These are phyloP conservation scores for Sebastes fasciatus DNA, from an alignment of 2,113 vertebrate species.

Conservation along the genomic window DNA sequence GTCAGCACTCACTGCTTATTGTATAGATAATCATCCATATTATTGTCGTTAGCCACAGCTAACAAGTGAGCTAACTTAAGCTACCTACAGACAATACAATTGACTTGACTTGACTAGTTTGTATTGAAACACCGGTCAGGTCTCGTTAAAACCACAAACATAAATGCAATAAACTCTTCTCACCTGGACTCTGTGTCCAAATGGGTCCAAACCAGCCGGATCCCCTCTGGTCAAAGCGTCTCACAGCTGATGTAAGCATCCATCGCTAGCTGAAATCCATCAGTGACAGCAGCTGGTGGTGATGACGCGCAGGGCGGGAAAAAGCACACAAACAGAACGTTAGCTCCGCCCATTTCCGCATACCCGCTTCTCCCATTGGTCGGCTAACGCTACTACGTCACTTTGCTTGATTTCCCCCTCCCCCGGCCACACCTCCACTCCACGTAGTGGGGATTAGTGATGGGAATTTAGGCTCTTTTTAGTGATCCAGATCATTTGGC, in stretches of 20 bases:
- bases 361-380: conserved; percentile 51
- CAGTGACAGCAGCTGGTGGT: conserved; percentile 1
- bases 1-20: neutral
- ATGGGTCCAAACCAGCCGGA: conserved; percentile 27
- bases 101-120: neutral
- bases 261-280: conserved; percentile 51
- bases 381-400: neutral
- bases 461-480: too few species aligned
- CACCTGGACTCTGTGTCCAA: conserved; percentile 64
- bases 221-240: conserved; percentile 58
- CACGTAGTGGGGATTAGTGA: conserved; percentile 34
- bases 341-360: conserved; percentile 21
- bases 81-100: neutral
- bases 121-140: neutral
- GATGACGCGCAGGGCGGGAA: conserved; percentile 69
- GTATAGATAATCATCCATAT: neutral
- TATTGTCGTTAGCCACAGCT: conserved; percentile 33
- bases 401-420: too few species aligned
- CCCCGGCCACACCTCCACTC: conserved; percentile 21
- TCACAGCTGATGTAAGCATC: conserved; percentile 60
- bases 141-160: neutral
- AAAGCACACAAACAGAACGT: conserved; percentile 30
- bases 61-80: conserved; percentile 38
- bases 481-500: too few species aligned
- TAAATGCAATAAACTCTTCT: neutral